These are phyloP conservation scores for Cheumatopsyche charites DNA, from an alignment of 1,140 invertebrate species.

Conservation along the genomic window DNA sequence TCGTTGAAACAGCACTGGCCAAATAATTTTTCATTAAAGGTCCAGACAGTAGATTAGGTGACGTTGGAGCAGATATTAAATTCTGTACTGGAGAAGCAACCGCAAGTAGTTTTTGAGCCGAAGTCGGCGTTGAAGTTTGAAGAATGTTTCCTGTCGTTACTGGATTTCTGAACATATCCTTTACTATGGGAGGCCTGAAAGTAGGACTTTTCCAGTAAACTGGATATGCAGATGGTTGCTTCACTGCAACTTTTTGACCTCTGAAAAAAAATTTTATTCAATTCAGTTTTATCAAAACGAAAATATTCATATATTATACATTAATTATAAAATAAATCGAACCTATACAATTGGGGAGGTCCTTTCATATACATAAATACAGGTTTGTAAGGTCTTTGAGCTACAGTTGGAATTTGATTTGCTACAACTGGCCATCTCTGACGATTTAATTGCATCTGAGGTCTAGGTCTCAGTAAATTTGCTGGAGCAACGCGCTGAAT, in stretches of 20 bases:
- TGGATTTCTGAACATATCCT: slow-evolving; percentile 26
- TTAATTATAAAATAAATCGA: background rate
- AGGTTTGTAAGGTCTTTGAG: slow-evolving; percentile 35
- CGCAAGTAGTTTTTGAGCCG: slow-evolving; percentile 22
- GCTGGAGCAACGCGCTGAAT: background rate
- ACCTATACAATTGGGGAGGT: slow-evolving; percentile 40
- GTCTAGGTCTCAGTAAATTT: background rate
- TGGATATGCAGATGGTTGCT: slow-evolving; percentile 21
- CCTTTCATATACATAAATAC: slow-evolving; percentile 35
- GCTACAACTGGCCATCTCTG: slow-evolving; percentile 25
- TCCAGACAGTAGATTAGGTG: slow-evolving; percentile 12
- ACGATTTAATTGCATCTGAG: background rate
- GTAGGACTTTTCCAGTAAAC: slow-evolving; percentile 33
- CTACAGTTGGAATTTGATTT: slow-evolving; percentile 14
- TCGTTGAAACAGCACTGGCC: background rate
- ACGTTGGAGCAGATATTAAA: background rate
- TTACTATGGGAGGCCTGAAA: slow-evolving; percentile 5
- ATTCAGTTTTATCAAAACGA: background rate
- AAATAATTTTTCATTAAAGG: slow-evolving; percentile 19
- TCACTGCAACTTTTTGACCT: slow-evolving; percentile 32
- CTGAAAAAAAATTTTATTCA: slow-evolving; percentile 36
- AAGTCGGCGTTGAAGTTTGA: slow-evolving; percentile 1
- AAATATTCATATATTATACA: background rate
- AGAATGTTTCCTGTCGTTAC: background rate
- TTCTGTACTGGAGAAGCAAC: slow-evolving; percentile 20